These are phyloP conservation scores for Capromys pilorides DNA, from an alignment of 2,797 vertebrate genomes.

Conservation along the genomic window DNA sequence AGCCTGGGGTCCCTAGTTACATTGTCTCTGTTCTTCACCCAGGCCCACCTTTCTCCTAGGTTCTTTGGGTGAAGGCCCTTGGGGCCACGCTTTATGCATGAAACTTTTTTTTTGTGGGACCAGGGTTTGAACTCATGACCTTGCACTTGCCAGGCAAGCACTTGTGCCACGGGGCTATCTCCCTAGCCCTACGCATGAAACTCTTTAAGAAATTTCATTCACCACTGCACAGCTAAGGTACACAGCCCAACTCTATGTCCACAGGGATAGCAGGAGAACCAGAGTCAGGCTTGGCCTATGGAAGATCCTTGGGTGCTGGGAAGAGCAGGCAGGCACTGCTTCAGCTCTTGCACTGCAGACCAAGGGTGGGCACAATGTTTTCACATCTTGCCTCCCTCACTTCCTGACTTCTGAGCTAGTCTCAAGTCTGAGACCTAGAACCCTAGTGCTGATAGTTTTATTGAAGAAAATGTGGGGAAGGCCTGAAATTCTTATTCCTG, in stretches of 20 bases:
- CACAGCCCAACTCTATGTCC: neutral
- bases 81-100: neutral
- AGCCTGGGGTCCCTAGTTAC: neutral
- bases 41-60: neutral
- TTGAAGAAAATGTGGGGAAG: neutral
- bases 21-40: neutral
- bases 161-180: no score
- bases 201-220: neutral
- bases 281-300: neutral
- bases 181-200: neutral
- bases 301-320: neutral
- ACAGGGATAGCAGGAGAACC: neutral
- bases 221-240: neutral
- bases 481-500: neutral
- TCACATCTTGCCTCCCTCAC: neutral
- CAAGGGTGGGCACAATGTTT: neutral
- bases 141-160: no score
- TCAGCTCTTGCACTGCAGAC: neutral
- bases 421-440: neutral
- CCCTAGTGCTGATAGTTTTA: neutral
- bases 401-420: neutral
- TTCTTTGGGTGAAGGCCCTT: neutral
- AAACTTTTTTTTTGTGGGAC: no score
- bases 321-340: neutral
- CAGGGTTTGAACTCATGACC: no score